Evolutionary conservation across 1,140 invertebrate species (phyloP), one percentile per base, ranked within the genome.

Genomic region (Drosophila novamexicana): DNA sequence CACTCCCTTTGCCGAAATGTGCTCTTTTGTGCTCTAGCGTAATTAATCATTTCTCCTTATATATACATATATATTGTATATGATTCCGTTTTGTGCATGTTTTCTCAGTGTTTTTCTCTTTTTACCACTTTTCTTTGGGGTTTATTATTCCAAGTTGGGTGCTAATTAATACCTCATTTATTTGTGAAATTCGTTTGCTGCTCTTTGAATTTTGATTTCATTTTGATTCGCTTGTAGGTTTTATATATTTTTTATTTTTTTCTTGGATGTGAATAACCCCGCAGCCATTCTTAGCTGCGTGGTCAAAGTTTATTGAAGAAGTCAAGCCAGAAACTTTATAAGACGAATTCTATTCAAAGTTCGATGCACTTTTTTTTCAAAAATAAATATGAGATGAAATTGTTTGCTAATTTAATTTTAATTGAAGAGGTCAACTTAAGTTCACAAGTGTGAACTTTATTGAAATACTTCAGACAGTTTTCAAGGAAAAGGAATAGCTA

Each of bases 111-210:
- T 79, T 77, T 68, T 56, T 59, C 42, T 42, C 44, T 9, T 66
- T 61, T 22, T 42, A 61, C 47, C 34, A 45, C 32, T 70, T 71
- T 64, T 59, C 40, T 61, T 67, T 63, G 18, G 57, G 40, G 22
- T 40, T 7, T 64, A 34, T 22, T 44, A 49, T 59, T 14, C 37
- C n/a, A 22, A 79, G 82, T 86, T 79, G 53, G 71, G 74, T 88
- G 72, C 84, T 89, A 89, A 88, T 88, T 88, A 88, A 88, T 88
- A 83, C 79, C 86, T 89, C 77, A 89, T 88, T 88, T 88, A 79
- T 58, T 68, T 57, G 73, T 56, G 61, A 58, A 66, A 66, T 63
- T 77, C 44, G 58, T 58, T 29, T 67, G 44, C 44, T 63, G 53
- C 56, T 63, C 57, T 75, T 67, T 71, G 37, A 49, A 80, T 36